These are phyloP conservation scores for Myripristis murdjan DNA, from an alignment of 2,797 vertebrate species.

Conservation along the genomic window DNA sequence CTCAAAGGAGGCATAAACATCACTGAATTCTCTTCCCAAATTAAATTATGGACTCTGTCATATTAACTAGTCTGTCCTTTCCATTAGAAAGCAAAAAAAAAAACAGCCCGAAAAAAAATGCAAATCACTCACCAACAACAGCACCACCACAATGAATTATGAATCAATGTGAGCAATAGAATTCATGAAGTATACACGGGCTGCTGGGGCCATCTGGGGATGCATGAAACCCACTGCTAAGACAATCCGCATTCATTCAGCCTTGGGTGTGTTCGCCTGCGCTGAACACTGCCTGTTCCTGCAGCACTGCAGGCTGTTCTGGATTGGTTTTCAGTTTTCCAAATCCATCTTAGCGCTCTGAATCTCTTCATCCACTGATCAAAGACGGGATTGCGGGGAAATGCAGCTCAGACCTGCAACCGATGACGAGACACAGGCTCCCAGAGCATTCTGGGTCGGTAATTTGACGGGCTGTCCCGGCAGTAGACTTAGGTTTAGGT, in stretches of 20 bases:
- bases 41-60: conserved; percentile 38
- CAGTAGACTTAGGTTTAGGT: conserved; percentile 16
- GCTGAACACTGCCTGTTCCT: neutral
- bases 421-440: conserved; percentile 14
- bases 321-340: conserved; percentile 28
- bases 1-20: conserved; percentile 13
- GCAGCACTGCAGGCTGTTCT: conserved; percentile 44
- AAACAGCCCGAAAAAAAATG: neutral
- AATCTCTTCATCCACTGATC: conserved; percentile 46
- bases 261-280: conserved; percentile 7
- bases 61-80: conserved; percentile 24
- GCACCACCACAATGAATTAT: conserved; percentile 69
- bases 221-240: conserved; percentile 33
- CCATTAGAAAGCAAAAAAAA: neutral
- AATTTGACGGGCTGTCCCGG: neutral
- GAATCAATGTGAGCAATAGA: conserved; percentile 57
- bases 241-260: conserved; percentile 54
- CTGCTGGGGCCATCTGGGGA: conserved; percentile 58
- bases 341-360: conserved; percentile 43
- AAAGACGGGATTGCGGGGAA: conserved; percentile 38
- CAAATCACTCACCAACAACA: conserved; percentile 34
- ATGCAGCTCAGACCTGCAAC: conserved; percentile 31
- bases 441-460: conserved; percentile 12
- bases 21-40: conserved; percentile 40
- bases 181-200: conserved; percentile 38